phyloP scores from a whole-genome alignment of 2,888 invertebrate species.

The Cephalotes varians region DNA sequence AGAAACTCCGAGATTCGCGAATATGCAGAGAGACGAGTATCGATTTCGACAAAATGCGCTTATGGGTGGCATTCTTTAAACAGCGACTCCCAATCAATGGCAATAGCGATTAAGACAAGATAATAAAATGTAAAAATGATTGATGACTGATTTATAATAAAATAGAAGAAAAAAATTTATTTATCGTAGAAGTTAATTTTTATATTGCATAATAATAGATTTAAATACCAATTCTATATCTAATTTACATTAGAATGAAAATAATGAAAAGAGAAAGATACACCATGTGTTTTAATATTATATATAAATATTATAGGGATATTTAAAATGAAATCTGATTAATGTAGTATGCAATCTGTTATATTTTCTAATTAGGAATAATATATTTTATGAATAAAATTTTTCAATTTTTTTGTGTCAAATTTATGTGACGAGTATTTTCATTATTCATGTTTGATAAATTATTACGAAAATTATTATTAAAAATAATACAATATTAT shows the following conservation, averaged over 20 bases:
- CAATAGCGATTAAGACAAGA: not conserved
- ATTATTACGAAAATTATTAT: too few relatives aligned
- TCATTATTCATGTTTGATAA: not conserved
- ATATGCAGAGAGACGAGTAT: conserved; percentile 64
- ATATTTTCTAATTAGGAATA: not conserved
- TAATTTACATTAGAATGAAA: not conserved
- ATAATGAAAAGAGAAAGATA: not conserved
- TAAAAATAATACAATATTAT: not conserved
- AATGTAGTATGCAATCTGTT: not conserved
- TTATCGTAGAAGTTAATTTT: not conserved
- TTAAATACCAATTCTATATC: not conserved
- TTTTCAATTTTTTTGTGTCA: not conserved
- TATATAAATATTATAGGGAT: not conserved
- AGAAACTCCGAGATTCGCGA: conserved; percentile 68
- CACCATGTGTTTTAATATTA: not conserved
- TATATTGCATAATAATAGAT: not conserved
- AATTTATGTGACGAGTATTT: not conserved
- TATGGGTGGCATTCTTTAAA: conserved; percentile 39
- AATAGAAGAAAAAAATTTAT: not conserved
- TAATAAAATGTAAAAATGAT: not conserved
- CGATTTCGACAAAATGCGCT: conserved; percentile 16
- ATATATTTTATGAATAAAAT: too few relatives aligned
- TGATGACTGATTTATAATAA: not conserved
- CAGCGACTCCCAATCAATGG: not conserved
- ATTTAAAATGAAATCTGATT: not conserved